Base-by-base conservation (phyloP, 2,888 invertebrate species). In the Hydroisotoma schaefferi region DNA sequence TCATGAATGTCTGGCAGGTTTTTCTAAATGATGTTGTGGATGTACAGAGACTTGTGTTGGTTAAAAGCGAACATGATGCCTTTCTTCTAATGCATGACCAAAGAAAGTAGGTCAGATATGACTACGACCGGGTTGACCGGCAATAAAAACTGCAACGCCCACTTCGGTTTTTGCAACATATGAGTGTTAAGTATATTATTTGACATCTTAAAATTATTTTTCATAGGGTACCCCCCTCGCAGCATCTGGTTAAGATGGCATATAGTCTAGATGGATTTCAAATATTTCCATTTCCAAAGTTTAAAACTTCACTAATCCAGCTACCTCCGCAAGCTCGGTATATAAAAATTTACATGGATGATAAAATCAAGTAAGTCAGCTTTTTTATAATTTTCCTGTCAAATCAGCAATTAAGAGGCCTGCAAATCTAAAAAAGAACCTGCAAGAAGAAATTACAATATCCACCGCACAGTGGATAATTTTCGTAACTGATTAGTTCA, bases 231-330 rank as follows among this genome's bases (percentile, higher is more conserved):
- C n/a, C n/a, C n/a, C n/a, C n/a, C n/a, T n/a, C n/a, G n/a, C n/a
- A n/a, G n/a, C n/a, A n/a, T n/a, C n/a, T n/a, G 15, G 33, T 33
- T 8, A 33, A 10, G 5, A 10, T 49, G 20, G 49, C n/a, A 26
- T 49, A 28, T 20, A 28, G 28, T 29, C 26, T 49, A 29, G 49
- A 49, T 18, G 49, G 49, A 6, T 49, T n/a, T 49, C 3, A 49
- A 28, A 28, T 49, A n/a, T 20, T n/a, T 28, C 49, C 49, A 4
- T 49, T 49, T 28, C 49, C 49, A n/a, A 26, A 49, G 15, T 49
- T 49, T 20, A 8, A 20, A 28, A 49, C 49, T 15, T 10, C n/a
- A 28, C 28, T 26, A 5, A 49, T 49, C 6, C 4, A 28, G 28
- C 15, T 49, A 28, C 28, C 49, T 15, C 18, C 26, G 29, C 4